Conservation (phyloP, 2,888 invertebrate genomes). For the Slavum lentiscoides region DNA sequence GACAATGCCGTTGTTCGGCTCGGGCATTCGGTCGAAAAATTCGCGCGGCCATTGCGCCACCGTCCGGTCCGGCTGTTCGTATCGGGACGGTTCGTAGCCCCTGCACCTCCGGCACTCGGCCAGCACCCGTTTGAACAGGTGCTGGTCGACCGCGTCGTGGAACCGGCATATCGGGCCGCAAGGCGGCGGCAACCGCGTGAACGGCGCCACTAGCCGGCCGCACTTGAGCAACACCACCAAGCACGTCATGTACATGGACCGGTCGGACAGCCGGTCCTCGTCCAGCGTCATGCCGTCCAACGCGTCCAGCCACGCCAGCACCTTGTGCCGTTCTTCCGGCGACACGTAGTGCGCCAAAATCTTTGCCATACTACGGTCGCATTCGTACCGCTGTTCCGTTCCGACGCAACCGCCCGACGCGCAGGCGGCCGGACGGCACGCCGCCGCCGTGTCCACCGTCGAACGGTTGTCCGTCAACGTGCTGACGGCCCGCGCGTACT, state of each 20-base stretch:
- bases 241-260: conserved; percentile 20
- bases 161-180: not conserved
- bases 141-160: conserved; percentile 13
- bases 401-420: conserved; percentile 33
- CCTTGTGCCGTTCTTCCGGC: conserved; percentile 29
- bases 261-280: conserved; percentile 33
- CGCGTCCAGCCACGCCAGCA: conserved; percentile 18
- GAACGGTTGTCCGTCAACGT: conserved; percentile 8
- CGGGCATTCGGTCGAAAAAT: conserved; percentile 13
- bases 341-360: conserved; percentile 25
- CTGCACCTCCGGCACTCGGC: conserved; percentile 29
- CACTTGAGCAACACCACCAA: conserved; percentile 26
- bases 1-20: conserved; percentile 1
- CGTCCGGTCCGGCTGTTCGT: conserved; percentile 7
- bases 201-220: conserved; percentile 28
- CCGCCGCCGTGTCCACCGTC: not conserved
- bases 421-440: conserved; percentile 22
- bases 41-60: conserved; percentile 3
- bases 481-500: not conserved
- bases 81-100: not conserved
- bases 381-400: conserved; percentile 34
- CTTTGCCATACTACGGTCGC: conserved; percentile 35
- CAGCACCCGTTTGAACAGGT: conserved; percentile 10
- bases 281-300: conserved; percentile 14
- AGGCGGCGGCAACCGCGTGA: conserved; percentile 9